Percentiles rank a stretch among this genome's conserved stretches.
These are phyloP conservation scores for Zonitis immaculata DNA, from an alignment of 2,888 invertebrate species.

Conservation along the genomic window DNA sequence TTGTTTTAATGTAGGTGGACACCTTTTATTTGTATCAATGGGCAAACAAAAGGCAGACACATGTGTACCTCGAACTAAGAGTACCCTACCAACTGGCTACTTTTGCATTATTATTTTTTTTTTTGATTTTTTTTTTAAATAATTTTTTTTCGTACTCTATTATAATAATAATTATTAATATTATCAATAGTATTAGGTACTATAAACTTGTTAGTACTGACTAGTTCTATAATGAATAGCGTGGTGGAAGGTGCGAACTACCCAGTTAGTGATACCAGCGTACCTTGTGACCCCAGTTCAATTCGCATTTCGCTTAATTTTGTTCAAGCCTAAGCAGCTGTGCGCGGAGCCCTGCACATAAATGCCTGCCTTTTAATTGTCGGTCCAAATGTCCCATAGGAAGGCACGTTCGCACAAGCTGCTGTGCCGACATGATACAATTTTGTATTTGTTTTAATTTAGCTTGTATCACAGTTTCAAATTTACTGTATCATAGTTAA, in stretches of 20 bases:
- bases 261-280: slow-evolving; percentile 15
- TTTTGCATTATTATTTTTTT: slow-evolving; percentile 6
- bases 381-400: slow-evolving; percentile 44
- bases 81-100: slow-evolving; percentile 38
- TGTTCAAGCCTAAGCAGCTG: slow-evolving; percentile 12
- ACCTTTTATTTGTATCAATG: slow-evolving; percentile 48
- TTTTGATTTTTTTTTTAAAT: not conserved
- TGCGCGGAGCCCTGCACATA: slow-evolving; percentile 39
- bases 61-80: slow-evolving; percentile 46
- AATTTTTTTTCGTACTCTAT: slow-evolving; percentile 19
- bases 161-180: slow-evolving; percentile 25
- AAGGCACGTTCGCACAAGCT: slow-evolving; percentile 48
- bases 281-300: slow-evolving; percentile 19
- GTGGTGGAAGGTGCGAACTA: slow-evolving; percentile 27
- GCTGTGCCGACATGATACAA: slow-evolving; percentile 46
- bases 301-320: not conserved
- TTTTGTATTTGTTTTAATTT: slow-evolving; percentile 28
- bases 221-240: slow-evolving; percentile 29
- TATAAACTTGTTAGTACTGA: slow-evolving; percentile 20
- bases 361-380: slow-evolving; percentile 49
- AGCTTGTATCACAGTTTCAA: slow-evolving; percentile 46
- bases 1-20: slow-evolving; percentile 49
- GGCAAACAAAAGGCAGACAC: slow-evolving; percentile 50
- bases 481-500: slow-evolving; percentile 38
- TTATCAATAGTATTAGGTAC: slow-evolving; percentile 27